Percentiles rank a stretch among this genome's conserved stretches.
Conservation (phyloP, 1,140 invertebrate genomes). For the Heliconius congener region DNA sequence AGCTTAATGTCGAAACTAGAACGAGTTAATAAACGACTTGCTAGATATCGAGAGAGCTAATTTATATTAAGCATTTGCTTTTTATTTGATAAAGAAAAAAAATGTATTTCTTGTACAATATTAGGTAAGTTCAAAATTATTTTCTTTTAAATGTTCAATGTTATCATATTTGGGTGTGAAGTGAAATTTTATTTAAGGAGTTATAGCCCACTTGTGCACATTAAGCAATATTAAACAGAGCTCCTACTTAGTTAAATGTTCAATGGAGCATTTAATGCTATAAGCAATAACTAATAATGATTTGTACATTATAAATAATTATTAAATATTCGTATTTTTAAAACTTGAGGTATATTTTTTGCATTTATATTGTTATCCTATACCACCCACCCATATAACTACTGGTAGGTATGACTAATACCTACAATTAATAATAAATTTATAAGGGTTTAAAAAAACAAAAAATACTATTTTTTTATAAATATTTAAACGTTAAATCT, state of each 20-base stretch:
- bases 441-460: background rate
- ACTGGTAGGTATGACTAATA: no score
- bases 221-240: conserved; percentile 32
- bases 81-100: no score
- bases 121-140: no score
- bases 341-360: background rate
- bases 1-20: no score
- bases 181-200: background rate
- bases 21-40: no score
- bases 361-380: no score
- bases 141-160: background rate
- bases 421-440: background rate
- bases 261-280: conserved; percentile 24
- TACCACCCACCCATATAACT: no score
- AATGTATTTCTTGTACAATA: no score
- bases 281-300: conserved; percentile 21
- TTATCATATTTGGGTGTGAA: background rate
- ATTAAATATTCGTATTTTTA: background rate
- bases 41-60: no score
- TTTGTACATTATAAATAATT: background rate
- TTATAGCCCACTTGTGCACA: conserved; percentile 23
- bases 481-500: background rate
- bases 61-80: no score
- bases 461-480: background rate
- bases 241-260: conserved; percentile 16